Base-by-base conservation (phyloP, 2,888 invertebrate genomes). In the Hemithea aestivaria region DNA sequence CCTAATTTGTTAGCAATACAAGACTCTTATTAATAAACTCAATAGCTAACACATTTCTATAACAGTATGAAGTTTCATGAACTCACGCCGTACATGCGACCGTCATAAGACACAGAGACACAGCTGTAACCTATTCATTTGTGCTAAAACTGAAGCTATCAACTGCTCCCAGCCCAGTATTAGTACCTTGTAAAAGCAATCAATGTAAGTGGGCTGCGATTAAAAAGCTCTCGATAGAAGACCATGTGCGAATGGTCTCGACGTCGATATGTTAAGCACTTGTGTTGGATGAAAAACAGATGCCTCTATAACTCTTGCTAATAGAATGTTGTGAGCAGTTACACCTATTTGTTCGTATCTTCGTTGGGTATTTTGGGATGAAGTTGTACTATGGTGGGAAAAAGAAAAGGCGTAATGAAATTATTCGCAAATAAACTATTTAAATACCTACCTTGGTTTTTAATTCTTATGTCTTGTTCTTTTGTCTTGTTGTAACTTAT, bases 161-260 rank as follows among this genome's bases (percentile, higher is more conserved):
- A 16, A 10, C 20, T 7, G 22, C 45, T n/a, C 40, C 48, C 52
- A 42, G 40, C 40, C 40, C 27, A 16, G 35, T 35, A 22, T 34
- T 16, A 16, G 27, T 35, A 31, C 31, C 20, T 35, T 27, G 31
- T 30, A 44, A 35, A 44, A 23, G 57, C 61, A 72, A 71, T 73
- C 67, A 64, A 58, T 65, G 60, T 57, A 69, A 74, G 73, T 69
- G 67, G 64, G 58, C 46, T 58, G 51, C 62, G 65, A 66, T 71
- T 73, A 71, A 74, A 72, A 70, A 63, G 62, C 66, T 70, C 67
- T 73, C 66, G 58, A 68, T 62, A 42, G 58, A 62, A 58, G 62
- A 68, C 67, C 76, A 77, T 77, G 72, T 77, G 76, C 73, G 58
- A 71, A 72, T 55, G 58, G 57, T 55, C 58, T 51, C 59, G 62